Evolutionary conservation across 2,888 invertebrate genomes (phyloP), one percentile per base, ranked within the genome.

Genomic region (Sericinus montela): DNA sequence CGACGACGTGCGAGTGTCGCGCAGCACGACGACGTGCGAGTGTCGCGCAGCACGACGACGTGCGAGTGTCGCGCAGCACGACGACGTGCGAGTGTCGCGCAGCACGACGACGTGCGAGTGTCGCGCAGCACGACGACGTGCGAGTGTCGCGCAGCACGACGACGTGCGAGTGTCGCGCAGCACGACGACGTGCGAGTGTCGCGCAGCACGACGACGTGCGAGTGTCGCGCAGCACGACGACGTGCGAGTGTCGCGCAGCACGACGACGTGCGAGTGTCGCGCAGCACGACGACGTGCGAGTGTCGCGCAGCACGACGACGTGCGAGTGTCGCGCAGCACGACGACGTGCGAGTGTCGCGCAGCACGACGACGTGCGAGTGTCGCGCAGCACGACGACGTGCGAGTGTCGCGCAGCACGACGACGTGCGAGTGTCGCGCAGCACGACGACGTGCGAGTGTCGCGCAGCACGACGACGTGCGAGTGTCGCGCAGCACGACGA

Each of bases 1-100:
- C 25, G 7, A 68, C 29, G 84, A 85, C 8, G 25, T 8, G 69
- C 76, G 25, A 25, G 25, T 25, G 8, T 25, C 25, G 7, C 8
- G 25, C 25, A 8, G 25, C 25, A 8, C 8, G 25, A 6, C 4
- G 4, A 23, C 23, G 4, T 23, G 23, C 23, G 3, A 9, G 23
- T 23, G 6, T 7, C 1, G n/a, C n/a, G n/a, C n/a, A n/a, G n/a
- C 15, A 28, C 1, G 8, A 6, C 23, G 23, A 6, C 23, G 23
- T 23, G 23, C 6, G 23, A 23, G 23, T 6, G 4, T 6, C 4
- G 23, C 6, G 23, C 3, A 6, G 10, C 29, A n/a, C 29, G 29
- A n/a, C 29, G n/a, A 6, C 23, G 4, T 3, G 23, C 6, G 23
- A 23, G 23, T 6, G 23, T 23, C 4, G 3, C 4, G 23, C 23